Conservation (phyloP, 2,888 invertebrate genomes). For the Sialis fuliginosa region DNA sequence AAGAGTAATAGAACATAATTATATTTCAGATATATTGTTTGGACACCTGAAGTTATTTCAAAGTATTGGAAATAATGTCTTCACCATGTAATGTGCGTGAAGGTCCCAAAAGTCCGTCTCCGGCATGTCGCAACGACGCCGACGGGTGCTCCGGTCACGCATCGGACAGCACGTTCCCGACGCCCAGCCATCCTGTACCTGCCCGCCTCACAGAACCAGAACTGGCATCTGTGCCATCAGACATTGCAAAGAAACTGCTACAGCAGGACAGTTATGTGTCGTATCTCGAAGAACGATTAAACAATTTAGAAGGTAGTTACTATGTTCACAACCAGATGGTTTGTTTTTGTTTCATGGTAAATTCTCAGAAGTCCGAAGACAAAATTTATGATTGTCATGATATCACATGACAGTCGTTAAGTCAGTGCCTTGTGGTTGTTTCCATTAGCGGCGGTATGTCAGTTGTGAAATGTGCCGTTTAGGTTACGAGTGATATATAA, state of each 20-base stretch:
- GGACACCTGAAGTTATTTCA: no score
- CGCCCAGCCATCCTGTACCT: background rate
- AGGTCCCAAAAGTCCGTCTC: constrained; percentile 5
- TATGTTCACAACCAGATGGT: constrained; percentile 18
- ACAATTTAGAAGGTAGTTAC: constrained; percentile 59
- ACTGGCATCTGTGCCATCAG: constrained; percentile 42
- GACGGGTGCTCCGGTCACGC: background rate
- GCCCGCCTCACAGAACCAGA: constrained; percentile 37
- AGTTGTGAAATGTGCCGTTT: background rate
- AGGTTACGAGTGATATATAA: background rate
- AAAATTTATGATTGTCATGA: no score
- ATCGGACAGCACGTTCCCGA: background rate
- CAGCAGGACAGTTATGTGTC: constrained; percentile 62
- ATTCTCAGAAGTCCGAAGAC: background rate
- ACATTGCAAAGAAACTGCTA: constrained; percentile 52
- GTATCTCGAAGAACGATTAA: constrained; percentile 52
- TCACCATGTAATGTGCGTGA: constrained; percentile 1
- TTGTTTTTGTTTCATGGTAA: constrained; percentile 1
- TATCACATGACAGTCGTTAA: background rate
- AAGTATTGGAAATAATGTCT: background rate
- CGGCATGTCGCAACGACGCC: background rate
- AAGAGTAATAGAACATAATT: no score
- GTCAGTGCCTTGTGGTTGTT: background rate
- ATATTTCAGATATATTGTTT: no score
- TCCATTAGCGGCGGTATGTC: constrained; percentile 3